Percentiles rank a stretch among this genome's conserved stretches.
Evolutionary conservation across 2,888 invertebrate genomes (phyloP).

Genomic region (Thymelicus lineola): DNA sequence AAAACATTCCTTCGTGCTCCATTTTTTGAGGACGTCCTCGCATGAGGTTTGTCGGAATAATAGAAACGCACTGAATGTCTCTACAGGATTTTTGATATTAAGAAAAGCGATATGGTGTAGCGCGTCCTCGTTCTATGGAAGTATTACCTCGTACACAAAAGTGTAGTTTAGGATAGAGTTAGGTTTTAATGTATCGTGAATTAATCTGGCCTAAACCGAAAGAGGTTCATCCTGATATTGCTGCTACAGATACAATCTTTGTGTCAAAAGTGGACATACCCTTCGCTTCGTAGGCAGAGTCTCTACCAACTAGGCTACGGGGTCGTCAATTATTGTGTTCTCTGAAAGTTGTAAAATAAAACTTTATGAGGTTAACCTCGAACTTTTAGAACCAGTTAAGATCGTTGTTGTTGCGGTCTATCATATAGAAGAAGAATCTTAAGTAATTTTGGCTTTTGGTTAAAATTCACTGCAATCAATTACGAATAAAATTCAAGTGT

Average conservation of each 20-base stretch:
- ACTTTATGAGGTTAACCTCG: no score
- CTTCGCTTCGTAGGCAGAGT: no score
- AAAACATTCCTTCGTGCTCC: conserved; percentile 20
- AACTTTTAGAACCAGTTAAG: no score
- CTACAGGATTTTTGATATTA: conserved; percentile 3
- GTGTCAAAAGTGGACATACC: no score
- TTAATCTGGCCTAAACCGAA: no score
- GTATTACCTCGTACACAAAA: not conserved
- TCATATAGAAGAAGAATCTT: not conserved
- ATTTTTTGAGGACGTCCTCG: conserved; percentile 7
- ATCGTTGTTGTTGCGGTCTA: no score
- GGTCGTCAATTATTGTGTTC: no score
- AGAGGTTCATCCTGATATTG: no score
- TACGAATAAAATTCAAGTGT: conserved; percentile 10
- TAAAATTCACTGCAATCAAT: not conserved
- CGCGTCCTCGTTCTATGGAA: no score
- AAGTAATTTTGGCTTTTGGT: not conserved
- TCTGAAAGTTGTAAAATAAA: no score
- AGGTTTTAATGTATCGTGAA: not conserved
- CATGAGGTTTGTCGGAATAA: conserved; percentile 10
- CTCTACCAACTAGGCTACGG: no score
- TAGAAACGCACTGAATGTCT: conserved; percentile 7
- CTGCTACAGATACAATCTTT: no score
- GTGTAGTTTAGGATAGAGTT: not conserved
- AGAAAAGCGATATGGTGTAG: not conserved